Evolutionary conservation across 2,797 vertebrate species (phyloP).

Genomic region (Microtus californicus): DNA sequence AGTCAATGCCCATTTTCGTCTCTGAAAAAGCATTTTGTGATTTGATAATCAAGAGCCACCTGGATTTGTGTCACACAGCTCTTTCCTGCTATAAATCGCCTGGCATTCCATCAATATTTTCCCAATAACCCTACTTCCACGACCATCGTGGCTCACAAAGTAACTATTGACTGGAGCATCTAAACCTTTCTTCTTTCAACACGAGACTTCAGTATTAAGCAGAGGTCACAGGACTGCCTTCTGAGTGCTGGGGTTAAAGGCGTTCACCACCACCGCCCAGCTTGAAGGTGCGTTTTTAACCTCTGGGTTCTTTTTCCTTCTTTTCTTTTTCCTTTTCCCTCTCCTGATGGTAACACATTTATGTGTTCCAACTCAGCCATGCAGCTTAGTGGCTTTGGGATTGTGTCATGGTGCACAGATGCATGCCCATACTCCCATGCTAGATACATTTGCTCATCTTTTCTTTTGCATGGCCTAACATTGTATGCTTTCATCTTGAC

Average conservation of each 20-base stretch:
- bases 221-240: background rate
- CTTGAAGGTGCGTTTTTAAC: background rate
- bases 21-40: conserved; percentile 27
- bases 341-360: background rate
- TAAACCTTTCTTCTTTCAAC: background rate
- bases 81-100: conserved; percentile 42
- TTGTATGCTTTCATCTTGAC: conserved; percentile 39
- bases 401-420: background rate
- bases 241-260: too few relatives aligned
- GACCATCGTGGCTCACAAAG: background rate
- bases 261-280: too few relatives aligned
- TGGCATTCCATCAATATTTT: conserved; percentile 4
- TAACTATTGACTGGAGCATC: background rate
- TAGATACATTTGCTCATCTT: background rate
- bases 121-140: background rate
- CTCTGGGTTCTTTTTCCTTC: background rate
- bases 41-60: background rate
- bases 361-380: background rate
- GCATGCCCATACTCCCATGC: background rate
- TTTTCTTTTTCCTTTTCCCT: background rate
- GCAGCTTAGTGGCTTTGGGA: background rate
- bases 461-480: conserved; percentile 4
- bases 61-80: background rate
- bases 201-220: background rate
- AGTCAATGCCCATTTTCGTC: background rate